phyloP scores from a whole-genome alignment of 37 sponge, comb jelly and placozoan genomes.

The Crambe crambe region DNA sequence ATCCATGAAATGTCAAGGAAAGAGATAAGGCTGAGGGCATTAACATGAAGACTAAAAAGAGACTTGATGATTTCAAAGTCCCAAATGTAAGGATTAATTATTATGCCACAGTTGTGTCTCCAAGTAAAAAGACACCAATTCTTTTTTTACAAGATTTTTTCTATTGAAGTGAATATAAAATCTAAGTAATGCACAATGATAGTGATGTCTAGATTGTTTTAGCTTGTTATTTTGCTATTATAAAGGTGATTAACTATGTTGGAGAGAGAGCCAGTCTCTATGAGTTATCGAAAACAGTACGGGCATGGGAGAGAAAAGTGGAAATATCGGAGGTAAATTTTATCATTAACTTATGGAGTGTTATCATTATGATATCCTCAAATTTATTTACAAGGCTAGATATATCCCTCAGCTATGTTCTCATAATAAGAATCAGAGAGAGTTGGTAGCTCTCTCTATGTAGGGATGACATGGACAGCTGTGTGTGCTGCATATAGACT shows the following conservation, averaged over 20 bases:
- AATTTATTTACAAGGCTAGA: too few species aligned
- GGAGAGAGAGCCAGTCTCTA: conserved; percentile 81
- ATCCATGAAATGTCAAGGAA: conserved; percentile 53
- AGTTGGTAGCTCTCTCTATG: too few species aligned
- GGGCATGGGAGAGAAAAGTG: conserved; percentile 94
- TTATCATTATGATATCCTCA: too few species aligned
- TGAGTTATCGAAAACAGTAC: conserved; percentile 80
- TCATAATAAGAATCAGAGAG: too few species aligned
- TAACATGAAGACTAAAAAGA: conserved; percentile 66
- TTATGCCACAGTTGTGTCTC: background rate
- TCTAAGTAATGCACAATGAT: too few species aligned
- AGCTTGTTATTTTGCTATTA: background rate
- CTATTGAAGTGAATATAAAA: too few species aligned
- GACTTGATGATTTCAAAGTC: conserved; percentile 88
- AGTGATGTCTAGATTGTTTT: background rate
- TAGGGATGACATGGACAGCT: too few species aligned
- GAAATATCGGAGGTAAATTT: conserved; percentile 91
- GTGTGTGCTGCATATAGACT: too few species aligned
- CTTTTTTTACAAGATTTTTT: too few species aligned
- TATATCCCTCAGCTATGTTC: too few species aligned
- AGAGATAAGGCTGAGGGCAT: conserved; percentile 77
- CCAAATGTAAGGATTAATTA: conserved; percentile 80
- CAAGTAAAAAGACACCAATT: too few species aligned
- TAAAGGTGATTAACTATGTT: conserved; percentile 95
- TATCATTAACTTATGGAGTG: too few species aligned